Base-by-base conservation (phyloP, 2,797 vertebrate genomes). In the Acanthurus tractus region DNA sequence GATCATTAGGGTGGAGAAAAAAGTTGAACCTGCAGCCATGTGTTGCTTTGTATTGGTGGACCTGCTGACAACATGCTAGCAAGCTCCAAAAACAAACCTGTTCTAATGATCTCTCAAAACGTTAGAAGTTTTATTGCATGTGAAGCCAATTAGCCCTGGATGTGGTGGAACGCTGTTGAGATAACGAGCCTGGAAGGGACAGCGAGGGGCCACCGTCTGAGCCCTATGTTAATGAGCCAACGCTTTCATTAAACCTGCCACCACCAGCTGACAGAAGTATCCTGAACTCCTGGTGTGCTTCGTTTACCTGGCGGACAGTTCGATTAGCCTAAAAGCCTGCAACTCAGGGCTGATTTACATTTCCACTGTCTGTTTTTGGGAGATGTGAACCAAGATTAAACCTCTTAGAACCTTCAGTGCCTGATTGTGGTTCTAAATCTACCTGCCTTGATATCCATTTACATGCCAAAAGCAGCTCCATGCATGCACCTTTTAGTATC, bases 191-290 rank as follows among this genome's bases (percentile, higher is more conserved):
- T 76, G 74, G 63, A 81, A 85, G 83, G 81, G 82, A 88, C 78
- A 68, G 76, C 70, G 44, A 44, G 3, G 25, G 89, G 75, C 81
- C 84, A 83, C 86, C 64, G 57, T 81, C 80, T 79, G 72, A 79
- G 81, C 70, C 59, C 78, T 84, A 89, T 88, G 82, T 89, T 90
- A 92, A 93, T 91, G 87, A 93, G 85, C 82, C 89, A 87, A 76
- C n/a, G 22, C 85, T 90, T 89, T 91, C 82, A 92, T 92, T 91
- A 90, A 85, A 88, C 68, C 82, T 87, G 87, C 84, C 78, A 81
- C 88, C 58, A 85, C 74, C 17, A 52, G 80, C 84, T 87, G 85
- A 89, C 89, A 82, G 80, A 85, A 85, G 76, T 82, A 56, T 78
- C 67, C 86, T 81, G 78, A 86, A 87, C 86, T 89, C 83, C 75